A percentile compares a stretch with the other conserved stretches of the same genome.
Evolutionary conservation across 92 coral and sea anemone genomes (phyloP).

Genomic region (Virgularia gustaviana): DNA sequence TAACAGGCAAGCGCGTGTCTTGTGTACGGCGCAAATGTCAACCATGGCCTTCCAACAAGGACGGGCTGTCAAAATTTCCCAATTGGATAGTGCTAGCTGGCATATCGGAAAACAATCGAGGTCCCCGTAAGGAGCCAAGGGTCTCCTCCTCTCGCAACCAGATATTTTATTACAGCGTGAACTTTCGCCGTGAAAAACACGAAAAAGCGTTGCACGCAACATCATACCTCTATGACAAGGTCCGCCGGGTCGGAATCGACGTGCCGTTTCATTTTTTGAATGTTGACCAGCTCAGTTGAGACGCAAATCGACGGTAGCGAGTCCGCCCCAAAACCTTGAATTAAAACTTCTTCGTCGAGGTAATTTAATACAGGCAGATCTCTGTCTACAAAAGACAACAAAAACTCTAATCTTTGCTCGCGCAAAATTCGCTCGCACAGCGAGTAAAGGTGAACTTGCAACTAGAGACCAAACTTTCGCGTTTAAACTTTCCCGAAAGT

Average conservation of each 20-base stretch:
- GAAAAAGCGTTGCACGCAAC: too few relatives aligned
- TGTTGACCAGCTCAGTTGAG: too few relatives aligned
- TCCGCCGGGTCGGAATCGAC: neutral
- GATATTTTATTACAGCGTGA: conserved; percentile 29
- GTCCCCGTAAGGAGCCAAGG: conserved; percentile 33
- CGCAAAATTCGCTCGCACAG: neutral
- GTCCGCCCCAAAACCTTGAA: neutral
- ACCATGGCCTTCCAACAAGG: too few relatives aligned
- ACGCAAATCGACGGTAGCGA: neutral
- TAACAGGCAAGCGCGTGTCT: too few relatives aligned
- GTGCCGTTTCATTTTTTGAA: conserved; percentile 20
- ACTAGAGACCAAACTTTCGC: neutral
- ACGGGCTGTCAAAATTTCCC: too few relatives aligned
- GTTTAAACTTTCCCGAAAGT: conserved; percentile 1
- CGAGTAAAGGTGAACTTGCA: neutral
- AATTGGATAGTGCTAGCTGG: too few relatives aligned
- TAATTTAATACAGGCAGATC: conserved; percentile 22
- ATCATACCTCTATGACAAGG: conserved; percentile 17
- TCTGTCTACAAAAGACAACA: conserved; percentile 19
- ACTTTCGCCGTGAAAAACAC: too few relatives aligned
- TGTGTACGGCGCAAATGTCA: too few relatives aligned
- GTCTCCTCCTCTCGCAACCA: conserved; percentile 11
- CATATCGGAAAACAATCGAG: conserved; percentile 35
- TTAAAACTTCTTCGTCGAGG: conserved; percentile 19
- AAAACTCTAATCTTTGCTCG: neutral